These are phyloP conservation scores for Leptobrachium ailaonicum DNA, from an alignment of 2,113 vertebrate species.

Conservation along the genomic window DNA sequence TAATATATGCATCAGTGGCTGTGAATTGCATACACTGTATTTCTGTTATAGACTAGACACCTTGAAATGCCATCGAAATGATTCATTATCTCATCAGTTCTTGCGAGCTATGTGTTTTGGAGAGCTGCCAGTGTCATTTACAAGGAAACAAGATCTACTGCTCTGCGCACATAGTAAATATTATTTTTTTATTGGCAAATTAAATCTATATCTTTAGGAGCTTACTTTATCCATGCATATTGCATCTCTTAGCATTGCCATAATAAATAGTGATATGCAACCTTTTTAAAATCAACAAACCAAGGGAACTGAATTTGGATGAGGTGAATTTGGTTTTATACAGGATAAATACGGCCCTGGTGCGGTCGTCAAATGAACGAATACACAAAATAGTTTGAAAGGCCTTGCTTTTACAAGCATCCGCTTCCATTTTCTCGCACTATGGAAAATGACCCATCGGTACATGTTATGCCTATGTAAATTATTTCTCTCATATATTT, in stretches of 20 bases:
- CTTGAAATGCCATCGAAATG: conserved; percentile 42
- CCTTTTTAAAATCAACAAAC: background rate
- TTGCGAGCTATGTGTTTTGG: conserved; percentile 36
- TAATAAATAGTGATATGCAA: conserved; percentile 18
- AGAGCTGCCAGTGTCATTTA: conserved; percentile 43
- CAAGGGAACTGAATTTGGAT: background rate
- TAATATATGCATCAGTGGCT: background rate
- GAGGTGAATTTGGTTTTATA: conserved; percentile 14
- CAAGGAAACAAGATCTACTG: conserved; percentile 38
- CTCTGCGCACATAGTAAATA: conserved; percentile 41
- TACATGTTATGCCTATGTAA: no score
- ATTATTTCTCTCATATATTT: no score
- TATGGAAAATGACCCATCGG: no score
- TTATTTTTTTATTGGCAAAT: conserved; percentile 49
- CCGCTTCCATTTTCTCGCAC: no score
- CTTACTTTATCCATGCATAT: conserved; percentile 31
- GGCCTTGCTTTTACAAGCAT: no score
- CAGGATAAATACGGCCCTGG: background rate
- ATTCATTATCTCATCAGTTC: conserved; percentile 46
- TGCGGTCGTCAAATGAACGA: no score
- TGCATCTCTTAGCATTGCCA: conserved; percentile 37
- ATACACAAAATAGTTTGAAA: no score
- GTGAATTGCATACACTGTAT: background rate
- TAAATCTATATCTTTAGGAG: conserved; percentile 36
- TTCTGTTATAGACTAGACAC: conserved; percentile 37